Conservation (phyloP, 1,140 invertebrate species). For the Ruditapes philippinarum region DNA sequence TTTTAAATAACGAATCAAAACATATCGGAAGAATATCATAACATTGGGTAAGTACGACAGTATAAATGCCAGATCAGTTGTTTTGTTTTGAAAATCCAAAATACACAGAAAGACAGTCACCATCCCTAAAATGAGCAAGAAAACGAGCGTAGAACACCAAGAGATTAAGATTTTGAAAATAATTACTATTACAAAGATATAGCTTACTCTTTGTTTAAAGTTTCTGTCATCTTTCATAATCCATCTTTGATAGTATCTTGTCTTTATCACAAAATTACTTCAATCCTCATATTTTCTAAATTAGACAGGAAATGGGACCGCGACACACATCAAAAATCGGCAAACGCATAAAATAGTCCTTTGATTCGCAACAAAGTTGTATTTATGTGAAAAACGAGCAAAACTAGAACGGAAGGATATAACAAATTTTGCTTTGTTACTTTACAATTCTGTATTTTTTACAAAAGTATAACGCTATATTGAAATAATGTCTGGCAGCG, state of each 20-base stretch:
- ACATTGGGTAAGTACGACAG: background rate
- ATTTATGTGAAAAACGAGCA: background rate
- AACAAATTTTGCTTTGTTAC: background rate
- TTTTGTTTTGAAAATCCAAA: constrained; percentile 57
- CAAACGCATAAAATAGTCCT: constrained; percentile 52
- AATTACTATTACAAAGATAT: background rate
- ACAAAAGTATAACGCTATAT: background rate
- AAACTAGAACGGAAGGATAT: background rate
- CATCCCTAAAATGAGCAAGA: background rate
- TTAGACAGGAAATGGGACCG: constrained; percentile 76
- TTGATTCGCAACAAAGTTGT: background rate
- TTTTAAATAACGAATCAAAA: too few species aligned
- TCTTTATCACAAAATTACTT: constrained; percentile 58
- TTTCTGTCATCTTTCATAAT: constrained; percentile 77
- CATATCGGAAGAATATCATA: background rate
- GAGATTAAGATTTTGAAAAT: background rate
- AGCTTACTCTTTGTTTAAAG: constrained; percentile 73
- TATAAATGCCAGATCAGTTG: background rate
- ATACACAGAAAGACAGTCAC: constrained; percentile 22
- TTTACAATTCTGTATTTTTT: background rate
- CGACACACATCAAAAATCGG: constrained; percentile 43
- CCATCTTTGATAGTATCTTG: constrained; percentile 68
- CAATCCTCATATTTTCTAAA: constrained; percentile 53
- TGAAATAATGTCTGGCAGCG: background rate
- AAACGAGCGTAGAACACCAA: background rate